Evolutionary conservation across 2,888 invertebrate genomes (phyloP).

Genomic region (Agrotis clavis): DNA sequence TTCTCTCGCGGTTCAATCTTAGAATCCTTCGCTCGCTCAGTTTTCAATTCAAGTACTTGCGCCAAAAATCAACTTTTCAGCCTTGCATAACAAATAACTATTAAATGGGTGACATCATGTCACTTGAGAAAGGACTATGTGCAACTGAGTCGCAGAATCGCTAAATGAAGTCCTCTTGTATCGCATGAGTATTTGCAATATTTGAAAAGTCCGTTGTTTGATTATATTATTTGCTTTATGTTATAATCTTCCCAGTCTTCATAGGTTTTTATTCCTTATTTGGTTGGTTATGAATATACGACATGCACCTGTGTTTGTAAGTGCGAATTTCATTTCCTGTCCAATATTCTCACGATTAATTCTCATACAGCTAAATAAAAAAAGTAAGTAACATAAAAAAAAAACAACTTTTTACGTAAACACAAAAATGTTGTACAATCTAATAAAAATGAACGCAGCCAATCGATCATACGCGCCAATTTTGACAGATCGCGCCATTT

Average conservation of each 20-base stretch:
- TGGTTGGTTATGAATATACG: not conserved
- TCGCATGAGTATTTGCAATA: no score
- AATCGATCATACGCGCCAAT: conserved; percentile 80
- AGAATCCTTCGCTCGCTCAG: no score
- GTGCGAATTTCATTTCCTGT: not conserved
- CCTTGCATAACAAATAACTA: no score
- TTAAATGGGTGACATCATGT: no score
- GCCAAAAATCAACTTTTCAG: no score
- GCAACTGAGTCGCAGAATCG: no score
- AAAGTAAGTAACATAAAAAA: not conserved
- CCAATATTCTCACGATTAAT: conserved; percentile 44
- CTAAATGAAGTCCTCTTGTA: no score
- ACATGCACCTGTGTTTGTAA: conserved; percentile 11
- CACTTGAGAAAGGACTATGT: not conserved
- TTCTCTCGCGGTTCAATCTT: no score
- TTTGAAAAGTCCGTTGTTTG: no score
- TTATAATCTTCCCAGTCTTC: no score
- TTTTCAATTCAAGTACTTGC: no score
- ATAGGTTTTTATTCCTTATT: not conserved
- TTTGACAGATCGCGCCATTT: conserved; percentile 79
- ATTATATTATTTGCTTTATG: no score
- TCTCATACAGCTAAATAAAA: conserved; percentile 19
- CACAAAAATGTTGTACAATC: conserved; percentile 50
- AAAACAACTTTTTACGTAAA: conserved; percentile 49
- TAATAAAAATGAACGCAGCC: conserved; percentile 58